These are phyloP conservation scores for Spinibarbus caldwelli DNA, from an alignment of 2,797 vertebrate species.

Conservation along the genomic window DNA sequence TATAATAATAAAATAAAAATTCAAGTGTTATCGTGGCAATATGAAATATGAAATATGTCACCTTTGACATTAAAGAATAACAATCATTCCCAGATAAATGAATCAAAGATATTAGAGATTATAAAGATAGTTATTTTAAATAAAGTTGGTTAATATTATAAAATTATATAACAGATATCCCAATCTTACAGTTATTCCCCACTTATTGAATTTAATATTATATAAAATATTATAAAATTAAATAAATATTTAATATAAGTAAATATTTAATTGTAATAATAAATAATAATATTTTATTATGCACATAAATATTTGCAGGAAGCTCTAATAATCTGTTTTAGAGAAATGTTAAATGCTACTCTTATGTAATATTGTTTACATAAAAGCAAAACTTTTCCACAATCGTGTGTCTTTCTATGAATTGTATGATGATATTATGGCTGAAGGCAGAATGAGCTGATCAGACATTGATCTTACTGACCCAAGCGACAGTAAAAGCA, in stretches of 20 bases:
- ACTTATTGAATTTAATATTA: background rate
- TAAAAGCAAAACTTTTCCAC: background rate
- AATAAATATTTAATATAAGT: background rate
- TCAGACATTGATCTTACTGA: background rate
- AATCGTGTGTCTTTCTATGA: background rate
- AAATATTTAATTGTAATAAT: background rate
- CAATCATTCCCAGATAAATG: background rate
- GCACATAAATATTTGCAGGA: background rate
- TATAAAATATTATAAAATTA: background rate
- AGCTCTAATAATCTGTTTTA: background rate
- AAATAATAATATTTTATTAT: background rate
- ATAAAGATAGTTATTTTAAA: background rate
- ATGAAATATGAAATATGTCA: background rate
- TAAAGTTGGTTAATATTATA: background rate
- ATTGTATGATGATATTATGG: background rate
- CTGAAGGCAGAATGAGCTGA: background rate
- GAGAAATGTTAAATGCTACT: background rate
- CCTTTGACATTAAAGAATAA: background rate
- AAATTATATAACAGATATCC: background rate
- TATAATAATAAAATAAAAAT: background rate
- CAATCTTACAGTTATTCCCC: too few relatives aligned
- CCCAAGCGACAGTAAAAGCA: background rate
- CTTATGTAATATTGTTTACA: background rate
- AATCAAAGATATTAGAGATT: background rate
- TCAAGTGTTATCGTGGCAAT: background rate